Conservation (phyloP, 2,888 invertebrate genomes). For the Rhagophthalmus giganteus region DNA sequence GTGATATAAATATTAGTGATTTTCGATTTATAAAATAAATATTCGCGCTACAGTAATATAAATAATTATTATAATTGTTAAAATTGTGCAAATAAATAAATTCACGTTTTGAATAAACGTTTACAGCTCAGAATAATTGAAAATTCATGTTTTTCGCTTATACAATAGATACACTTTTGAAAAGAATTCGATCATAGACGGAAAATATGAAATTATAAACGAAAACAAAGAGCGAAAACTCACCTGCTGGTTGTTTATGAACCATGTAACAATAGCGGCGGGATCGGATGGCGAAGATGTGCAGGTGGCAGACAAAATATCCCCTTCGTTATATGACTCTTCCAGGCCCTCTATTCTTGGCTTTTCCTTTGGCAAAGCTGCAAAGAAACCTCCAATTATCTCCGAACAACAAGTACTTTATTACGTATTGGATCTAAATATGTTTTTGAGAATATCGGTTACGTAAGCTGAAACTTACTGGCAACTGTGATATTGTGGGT, state of each 20-base stretch:
- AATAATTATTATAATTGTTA: too few species aligned
- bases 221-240: too few species aligned
- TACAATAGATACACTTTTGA: too few species aligned
- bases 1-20: too few species aligned
- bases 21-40: too few species aligned
- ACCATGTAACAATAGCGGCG: conserved; percentile 50
- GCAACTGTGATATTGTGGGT: conserved; percentile 59
- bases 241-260: conserved; percentile 51
- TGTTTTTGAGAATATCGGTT: conserved; percentile 1
- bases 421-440: conserved; percentile 11
- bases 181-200: too few species aligned
- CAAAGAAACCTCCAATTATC: conserved; percentile 9
- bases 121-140: too few species aligned
- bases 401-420: conserved; percentile 7
- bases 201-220: too few species aligned
- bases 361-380: conserved; percentile 50
- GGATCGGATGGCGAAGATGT: conserved; percentile 51
- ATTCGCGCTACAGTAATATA: too few species aligned
- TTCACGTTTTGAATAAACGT: too few species aligned
- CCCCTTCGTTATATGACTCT: conserved; percentile 47
- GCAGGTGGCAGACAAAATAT: conserved; percentile 49
- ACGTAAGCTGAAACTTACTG: conserved; percentile 48
- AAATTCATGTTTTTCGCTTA: too few species aligned
- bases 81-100: too few species aligned
- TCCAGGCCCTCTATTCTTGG: conserved; percentile 50